Percentiles rank a stretch among this genome's conserved stretches.
phyloP scores from a whole-genome alignment of 1,140 invertebrate genomes.

The Ceratosolen solmsi region DNA sequence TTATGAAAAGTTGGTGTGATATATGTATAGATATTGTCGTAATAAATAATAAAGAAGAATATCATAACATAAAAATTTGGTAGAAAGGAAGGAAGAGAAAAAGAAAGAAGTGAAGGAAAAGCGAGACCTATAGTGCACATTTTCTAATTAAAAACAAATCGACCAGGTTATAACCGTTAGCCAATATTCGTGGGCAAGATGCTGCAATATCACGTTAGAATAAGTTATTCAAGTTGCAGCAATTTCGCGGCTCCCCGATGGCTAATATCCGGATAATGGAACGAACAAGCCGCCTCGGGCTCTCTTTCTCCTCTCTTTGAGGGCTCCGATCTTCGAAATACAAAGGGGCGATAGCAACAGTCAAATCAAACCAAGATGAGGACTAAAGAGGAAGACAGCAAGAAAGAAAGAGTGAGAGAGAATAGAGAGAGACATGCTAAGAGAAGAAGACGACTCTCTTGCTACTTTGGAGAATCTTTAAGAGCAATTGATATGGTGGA shows the following conservation, averaged over 20 bases:
- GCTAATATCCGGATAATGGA: conserved; percentile 73
- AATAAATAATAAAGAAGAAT: not conserved
- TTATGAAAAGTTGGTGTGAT: no score
- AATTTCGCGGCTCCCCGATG: conserved; percentile 71
- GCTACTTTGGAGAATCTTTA: conserved; percentile 53
- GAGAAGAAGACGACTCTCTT: conserved; percentile 23
- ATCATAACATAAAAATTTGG: no score
- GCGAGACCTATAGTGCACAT: not conserved
- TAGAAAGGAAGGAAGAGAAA: not conserved
- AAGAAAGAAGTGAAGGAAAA: not conserved
- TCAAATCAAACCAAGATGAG: conserved; percentile 38
- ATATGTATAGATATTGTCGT: no score
- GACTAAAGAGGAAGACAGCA: conserved; percentile 46
- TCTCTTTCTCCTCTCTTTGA: conserved; percentile 7
- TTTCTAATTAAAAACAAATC: conserved; percentile 68
- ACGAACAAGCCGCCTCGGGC: conserved; percentile 55
- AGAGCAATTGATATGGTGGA: conserved; percentile 69
- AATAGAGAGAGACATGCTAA: not conserved
- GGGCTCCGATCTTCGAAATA: not conserved
- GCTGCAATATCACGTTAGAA: conserved; percentile 68
- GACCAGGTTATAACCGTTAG: conserved; percentile 60
- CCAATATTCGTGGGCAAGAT: conserved; percentile 35
- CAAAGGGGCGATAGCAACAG: conserved; percentile 2
- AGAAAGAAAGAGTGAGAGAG: not conserved
- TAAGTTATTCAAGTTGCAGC: conserved; percentile 73